Base-by-base conservation (phyloP, 92 coral and sea anemone species). In the Chrysogorgia sp. region DNA sequence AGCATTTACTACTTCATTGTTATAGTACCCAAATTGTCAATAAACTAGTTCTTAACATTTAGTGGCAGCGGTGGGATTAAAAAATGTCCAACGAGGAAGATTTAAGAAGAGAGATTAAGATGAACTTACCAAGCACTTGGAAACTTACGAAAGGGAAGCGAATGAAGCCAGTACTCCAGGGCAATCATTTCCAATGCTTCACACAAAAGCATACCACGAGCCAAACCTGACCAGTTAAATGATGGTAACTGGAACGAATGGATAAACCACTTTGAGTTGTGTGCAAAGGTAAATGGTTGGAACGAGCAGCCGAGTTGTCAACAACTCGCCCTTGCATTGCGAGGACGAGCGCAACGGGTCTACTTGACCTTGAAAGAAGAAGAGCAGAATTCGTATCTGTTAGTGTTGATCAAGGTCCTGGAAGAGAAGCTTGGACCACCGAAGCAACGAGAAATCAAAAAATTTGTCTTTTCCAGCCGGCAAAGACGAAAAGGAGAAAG, bases 161-260 rank as follows among this genome's bases (percentile, higher is more conserved):
- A 12, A 12, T 5, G 43, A 37, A 37, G n/a, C n/a, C 10, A 17
- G 50, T 8, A 17, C 30, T 13, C 22, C 75, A 43, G 24, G 58
- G 29, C 34, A 58, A 56, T 40, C 33, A 23, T 7, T 68, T 0
- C 5, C 75, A 12, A 68, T 21, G 12, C 6, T 37, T 12, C 7
- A 68, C 28, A 7, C 75, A 68, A 40, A 17, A 5, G 43, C 31
- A 40, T 34, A 8, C 3, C 34, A 3, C 32, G 53, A 68, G 75
- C 34, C 28, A 68, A 68, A 25, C 75, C 75, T 26, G 75, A 68
- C 3, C 34, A 20, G 2, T 68, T 40, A 26, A 17, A 58, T 1
- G 75, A 68, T 28, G 75, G 75, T n/a, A 34, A 58, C 1, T 68
- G 75, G 75, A 26, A 40, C 65, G 79, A 72, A n/a, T 72, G 79